phyloP scores from a whole-genome alignment of 53 echinoderm and acorn worm genomes.

The Paracentrotus lividus region DNA sequence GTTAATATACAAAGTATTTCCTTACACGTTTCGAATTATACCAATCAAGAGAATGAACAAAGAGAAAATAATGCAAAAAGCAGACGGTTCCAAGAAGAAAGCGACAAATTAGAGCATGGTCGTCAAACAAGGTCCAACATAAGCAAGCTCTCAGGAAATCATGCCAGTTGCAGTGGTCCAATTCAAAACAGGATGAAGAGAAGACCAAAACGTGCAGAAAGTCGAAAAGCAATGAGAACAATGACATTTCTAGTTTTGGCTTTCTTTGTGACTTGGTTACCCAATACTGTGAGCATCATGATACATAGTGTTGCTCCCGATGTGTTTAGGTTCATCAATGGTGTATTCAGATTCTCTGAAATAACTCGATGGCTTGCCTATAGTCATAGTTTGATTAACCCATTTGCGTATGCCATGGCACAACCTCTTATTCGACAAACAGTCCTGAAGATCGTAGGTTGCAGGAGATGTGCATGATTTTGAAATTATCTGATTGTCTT shows the following conservation, averaged over 20 bases:
- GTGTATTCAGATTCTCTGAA: background rate
- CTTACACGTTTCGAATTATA: background rate
- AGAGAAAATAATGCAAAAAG: background rate
- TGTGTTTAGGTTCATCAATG: background rate
- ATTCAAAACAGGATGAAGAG: background rate
- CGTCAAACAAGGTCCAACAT: background rate
- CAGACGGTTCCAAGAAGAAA: background rate
- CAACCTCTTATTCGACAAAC: slow-evolving; percentile 35
- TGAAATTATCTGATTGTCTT: too few relatives aligned
- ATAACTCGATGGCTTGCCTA: background rate
- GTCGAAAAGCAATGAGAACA: background rate
- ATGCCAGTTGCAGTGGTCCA: background rate
- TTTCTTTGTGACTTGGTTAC: background rate
- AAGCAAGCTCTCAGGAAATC: background rate
- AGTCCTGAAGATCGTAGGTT: background rate
- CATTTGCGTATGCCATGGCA: slow-evolving; percentile 4
- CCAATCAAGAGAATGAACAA: background rate
- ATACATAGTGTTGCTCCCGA: background rate
- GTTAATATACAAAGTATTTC: background rate
- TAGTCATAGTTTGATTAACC: background rate
- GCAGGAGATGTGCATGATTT: background rate
- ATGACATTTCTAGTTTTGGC: background rate
- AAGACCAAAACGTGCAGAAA: background rate
- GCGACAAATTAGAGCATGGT: background rate
- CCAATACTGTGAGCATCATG: background rate